Evolutionary conservation across 2,113 vertebrate species (phyloP), one percentile per base, ranked within the genome.

Genomic region (Brachypodius melanocephalos): DNA sequence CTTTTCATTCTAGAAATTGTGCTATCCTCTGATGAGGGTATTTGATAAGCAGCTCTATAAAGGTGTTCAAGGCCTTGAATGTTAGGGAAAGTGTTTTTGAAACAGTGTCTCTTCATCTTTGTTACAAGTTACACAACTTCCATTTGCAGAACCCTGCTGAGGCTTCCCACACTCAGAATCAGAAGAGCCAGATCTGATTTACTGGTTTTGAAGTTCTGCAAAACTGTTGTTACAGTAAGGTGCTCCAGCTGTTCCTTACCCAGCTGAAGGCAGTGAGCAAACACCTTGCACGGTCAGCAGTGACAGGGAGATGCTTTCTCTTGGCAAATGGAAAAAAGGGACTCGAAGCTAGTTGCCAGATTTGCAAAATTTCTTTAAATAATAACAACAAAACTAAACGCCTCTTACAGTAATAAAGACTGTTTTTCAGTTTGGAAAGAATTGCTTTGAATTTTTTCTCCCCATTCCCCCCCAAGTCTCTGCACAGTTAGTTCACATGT

Each of bases 381-480:
- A 52, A 22, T 5, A 42, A 1, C 19, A 85, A 20, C 13, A 61
- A 62, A 93, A 14, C 10, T 6, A 29, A 26, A 34, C 14, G 3
- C 3, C 1, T 6, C 15, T 62, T 58, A 11, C 20, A 4, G 5
- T 57, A 32, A 32, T 49, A 22, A 62, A 74, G 28, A 3, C 36
- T 63, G 5, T 16, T 67, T 89, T 88, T 11, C 17, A 59, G 6
- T 52, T 85, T n/a, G 55, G 32, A 87, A 92, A 49, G 12, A 58
- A 68, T 32, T 63, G 28, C 20, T 72, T 59, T 48, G 40, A 79
- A 3, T 42, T 77, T 85, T 74, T 85, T 28, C 34, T 71, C 10
- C 17, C 4, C 17, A 1, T 55, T 46, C 2, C 3, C 1, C 2
- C 2, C 6, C 10, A 25, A 8, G 29, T 62, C 11, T 73, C 8